These are phyloP conservation scores for Zaprionus tsacasi DNA, from an alignment of 1,140 invertebrate genomes.

Conservation along the genomic window DNA sequence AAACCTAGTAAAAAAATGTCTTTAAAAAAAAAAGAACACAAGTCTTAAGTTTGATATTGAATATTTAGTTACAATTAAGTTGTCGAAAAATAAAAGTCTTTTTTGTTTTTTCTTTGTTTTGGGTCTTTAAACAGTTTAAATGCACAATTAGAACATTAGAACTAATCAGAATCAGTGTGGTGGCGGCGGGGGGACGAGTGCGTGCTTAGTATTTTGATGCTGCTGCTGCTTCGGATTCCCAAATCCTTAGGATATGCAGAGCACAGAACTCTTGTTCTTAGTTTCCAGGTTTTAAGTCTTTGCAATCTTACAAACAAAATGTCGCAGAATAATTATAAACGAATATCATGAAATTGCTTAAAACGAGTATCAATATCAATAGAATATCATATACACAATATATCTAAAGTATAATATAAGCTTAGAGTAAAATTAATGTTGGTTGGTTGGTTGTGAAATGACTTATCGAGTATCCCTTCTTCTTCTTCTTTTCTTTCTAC, in stretches of 20 bases:
- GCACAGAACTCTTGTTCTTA: neutral
- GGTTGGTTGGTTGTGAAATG: neutral
- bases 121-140: conserved; percentile 47
- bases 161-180: neutral
- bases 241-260: neutral
- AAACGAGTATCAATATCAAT: conserved; percentile 18
- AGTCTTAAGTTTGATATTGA: conserved; percentile 27
- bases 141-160: conserved; percentile 16
- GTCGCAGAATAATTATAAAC: neutral
- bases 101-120: neutral
- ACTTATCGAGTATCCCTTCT: conserved; percentile 10
- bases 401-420: conserved; percentile 6
- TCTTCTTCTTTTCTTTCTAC: conserved; percentile 4
- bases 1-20: conserved; percentile 14
- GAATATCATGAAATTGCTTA: conserved; percentile 5
- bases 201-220: neutral
- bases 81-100: conserved; percentile 22
- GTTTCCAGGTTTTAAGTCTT: conserved; percentile 6
- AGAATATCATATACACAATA: conserved; percentile 10
- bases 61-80: conserved; percentile 29
- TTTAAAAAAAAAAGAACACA: conserved; percentile 30
- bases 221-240: neutral
- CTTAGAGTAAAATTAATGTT: conserved; percentile 7
- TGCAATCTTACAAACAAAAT: conserved; percentile 5
- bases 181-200: neutral